Percentiles rank a stretch among this genome's conserved stretches.
phyloP scores from a whole-genome alignment of 2,797 vertebrate species.

The Chiropotes sagulatus region DNA sequence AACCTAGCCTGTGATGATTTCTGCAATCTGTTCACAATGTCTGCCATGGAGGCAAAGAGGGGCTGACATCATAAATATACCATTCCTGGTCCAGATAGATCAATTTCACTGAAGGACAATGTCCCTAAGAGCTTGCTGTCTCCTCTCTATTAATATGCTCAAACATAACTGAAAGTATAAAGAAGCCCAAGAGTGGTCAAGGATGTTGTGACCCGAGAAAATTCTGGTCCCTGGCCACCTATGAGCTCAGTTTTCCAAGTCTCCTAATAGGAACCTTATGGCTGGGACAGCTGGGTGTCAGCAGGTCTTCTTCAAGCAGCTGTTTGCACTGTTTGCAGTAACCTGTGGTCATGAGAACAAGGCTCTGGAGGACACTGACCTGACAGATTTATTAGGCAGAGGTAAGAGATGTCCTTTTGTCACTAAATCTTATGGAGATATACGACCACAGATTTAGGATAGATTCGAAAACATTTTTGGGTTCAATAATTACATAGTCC shows the following conservation, averaged over 20 bases:
- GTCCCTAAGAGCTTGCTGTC: slow-evolving; percentile 36
- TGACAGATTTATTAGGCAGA: slow-evolving; percentile 82
- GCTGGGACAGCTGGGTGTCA: slow-evolving; percentile 83
- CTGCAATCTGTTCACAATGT: slow-evolving; percentile 29
- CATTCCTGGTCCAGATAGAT: slow-evolving; percentile 60
- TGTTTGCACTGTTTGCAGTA: slow-evolving; percentile 84
- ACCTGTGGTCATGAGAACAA: slow-evolving; percentile 82
- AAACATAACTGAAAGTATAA: slow-evolving; percentile 67
- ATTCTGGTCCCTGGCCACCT: slow-evolving; percentile 84
- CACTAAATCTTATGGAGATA: slow-evolving; percentile 69
- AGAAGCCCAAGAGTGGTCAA: slow-evolving; percentile 75
- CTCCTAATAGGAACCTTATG: slow-evolving; percentile 83
- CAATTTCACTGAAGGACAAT: slow-evolving; percentile 70
- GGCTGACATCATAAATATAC: neutral
- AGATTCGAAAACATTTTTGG: slow-evolving; percentile 80
- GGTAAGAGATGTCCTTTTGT: slow-evolving; percentile 78
- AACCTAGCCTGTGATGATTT: neutral
- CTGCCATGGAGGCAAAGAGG: neutral
- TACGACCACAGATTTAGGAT: slow-evolving; percentile 57
- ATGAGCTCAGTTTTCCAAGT: slow-evolving; percentile 82
- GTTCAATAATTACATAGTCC: slow-evolving; percentile 66
- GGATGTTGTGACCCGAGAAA: slow-evolving; percentile 74
- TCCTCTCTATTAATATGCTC: slow-evolving; percentile 54
- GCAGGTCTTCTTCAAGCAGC: slow-evolving; percentile 80
- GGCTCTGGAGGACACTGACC: slow-evolving; percentile 75